These are phyloP conservation scores for Zalophus californianus DNA, from an alignment of 2,797 vertebrate species.

Conservation along the genomic window DNA sequence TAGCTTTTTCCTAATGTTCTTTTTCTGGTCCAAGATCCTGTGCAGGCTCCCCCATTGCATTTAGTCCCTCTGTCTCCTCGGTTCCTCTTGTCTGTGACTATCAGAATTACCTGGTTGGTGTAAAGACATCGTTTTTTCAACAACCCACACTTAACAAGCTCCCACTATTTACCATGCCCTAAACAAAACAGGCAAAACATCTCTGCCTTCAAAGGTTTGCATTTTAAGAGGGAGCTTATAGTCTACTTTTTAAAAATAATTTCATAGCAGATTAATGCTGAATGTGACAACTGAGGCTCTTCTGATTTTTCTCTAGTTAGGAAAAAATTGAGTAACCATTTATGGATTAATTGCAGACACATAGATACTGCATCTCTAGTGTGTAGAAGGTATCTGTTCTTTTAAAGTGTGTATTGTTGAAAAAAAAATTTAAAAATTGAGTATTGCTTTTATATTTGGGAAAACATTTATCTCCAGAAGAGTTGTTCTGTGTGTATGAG, in stretches of 20 bases:
- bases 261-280: not conserved
- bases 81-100: not conserved
- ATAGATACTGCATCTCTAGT: not conserved
- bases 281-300: not conserved
- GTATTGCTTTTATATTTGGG: not conserved
- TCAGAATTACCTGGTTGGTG: not conserved
- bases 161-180: not conserved
- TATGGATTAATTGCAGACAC: not conserved
- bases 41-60: accelerated
- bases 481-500: not conserved
- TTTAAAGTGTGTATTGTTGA: not conserved
- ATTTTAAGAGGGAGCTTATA: not conserved
- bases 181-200: not conserved
- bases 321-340: constrained; percentile 13
- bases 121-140: not conserved
- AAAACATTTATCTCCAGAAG: not conserved
- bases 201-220: not conserved
- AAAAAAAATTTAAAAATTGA: not conserved
- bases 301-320: not conserved
- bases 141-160: not conserved
- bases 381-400: not conserved
- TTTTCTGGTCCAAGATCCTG: not conserved
- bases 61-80: accelerated
- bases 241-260: not conserved
- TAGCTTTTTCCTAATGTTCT: not conserved